Evolutionary conservation across 2,797 vertebrate species (phyloP).

Genomic region (Apodemus agrarius): DNA sequence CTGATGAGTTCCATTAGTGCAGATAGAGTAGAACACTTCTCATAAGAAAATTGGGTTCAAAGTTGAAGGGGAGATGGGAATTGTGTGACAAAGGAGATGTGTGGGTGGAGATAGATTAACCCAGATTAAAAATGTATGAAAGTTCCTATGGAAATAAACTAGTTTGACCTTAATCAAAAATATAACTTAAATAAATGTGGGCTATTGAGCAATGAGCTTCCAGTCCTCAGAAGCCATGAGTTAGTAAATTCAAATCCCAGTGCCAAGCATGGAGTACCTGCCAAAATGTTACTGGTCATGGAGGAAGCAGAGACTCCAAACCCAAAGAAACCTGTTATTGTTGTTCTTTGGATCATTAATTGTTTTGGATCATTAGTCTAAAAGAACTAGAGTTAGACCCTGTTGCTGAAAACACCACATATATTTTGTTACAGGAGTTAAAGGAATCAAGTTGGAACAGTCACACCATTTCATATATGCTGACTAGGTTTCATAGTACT

Average conservation of each 20-base stretch:
- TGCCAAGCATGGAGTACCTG: neutral
- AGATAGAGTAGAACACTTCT: neutral
- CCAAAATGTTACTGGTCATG: neutral
- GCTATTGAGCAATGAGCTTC: neutral
- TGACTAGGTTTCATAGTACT: neutral
- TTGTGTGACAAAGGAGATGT: neutral
- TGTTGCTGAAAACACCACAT: neutral
- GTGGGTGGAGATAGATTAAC: too few relatives aligned
- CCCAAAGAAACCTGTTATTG: accelerated
- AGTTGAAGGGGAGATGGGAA: neutral
- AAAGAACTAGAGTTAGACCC: neutral
- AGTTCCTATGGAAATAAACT: neutral
- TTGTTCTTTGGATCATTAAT: too few relatives aligned
- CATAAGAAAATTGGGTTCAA: neutral
- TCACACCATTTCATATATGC: neutral
- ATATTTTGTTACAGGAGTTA: neutral
- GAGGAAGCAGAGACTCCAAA: neutral
- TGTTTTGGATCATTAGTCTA: too few relatives aligned
- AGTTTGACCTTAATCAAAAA: neutral
- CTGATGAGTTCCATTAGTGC: neutral
- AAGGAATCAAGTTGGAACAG: neutral
- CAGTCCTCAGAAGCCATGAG: neutral
- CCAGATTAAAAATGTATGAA: neutral
- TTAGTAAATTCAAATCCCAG: neutral
- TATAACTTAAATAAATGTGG: neutral